Evolutionary conservation across 2,888 invertebrate genomes (phyloP).

Genomic region (Tanypteryx hageni): DNA sequence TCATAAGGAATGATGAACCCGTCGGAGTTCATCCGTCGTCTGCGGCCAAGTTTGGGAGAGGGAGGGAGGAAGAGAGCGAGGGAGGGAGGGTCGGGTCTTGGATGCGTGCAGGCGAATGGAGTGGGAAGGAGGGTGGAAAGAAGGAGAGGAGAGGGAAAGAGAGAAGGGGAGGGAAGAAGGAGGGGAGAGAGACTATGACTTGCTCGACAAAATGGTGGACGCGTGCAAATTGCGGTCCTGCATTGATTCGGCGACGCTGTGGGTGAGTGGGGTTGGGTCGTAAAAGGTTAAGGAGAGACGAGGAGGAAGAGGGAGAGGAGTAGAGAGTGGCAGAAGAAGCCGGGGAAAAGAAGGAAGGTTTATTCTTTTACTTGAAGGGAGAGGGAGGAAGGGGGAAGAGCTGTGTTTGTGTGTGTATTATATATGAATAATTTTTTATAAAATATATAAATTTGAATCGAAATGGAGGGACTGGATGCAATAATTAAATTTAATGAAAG

Average conservation of each 20-base stretch:
- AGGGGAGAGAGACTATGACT: background rate
- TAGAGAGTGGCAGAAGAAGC: background rate
- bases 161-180: background rate
- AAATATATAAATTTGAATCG: no score
- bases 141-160: background rate
- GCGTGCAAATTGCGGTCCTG: constrained; percentile 61
- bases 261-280: constrained; percentile 26
- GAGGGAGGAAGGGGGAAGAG: background rate
- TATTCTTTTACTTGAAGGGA: background rate
- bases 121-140: background rate
- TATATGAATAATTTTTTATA: no score
- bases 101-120: background rate
- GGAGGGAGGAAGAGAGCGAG: background rate
- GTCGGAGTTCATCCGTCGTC: constrained; percentile 45
- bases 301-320: constrained; percentile 19
- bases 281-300: background rate
- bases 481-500: no score
- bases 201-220: constrained; percentile 62
- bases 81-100: background rate
- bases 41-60: background rate
- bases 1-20: constrained; percentile 28
- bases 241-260: constrained; percentile 44
- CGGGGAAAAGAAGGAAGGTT: no score
- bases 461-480: no score
- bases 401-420: background rate